Percentiles rank a stretch among this genome's conserved stretches.
These are phyloP conservation scores for Stramonita haemastoma DNA, from an alignment of 2,888 invertebrate genomes.

Conservation along the genomic window DNA sequence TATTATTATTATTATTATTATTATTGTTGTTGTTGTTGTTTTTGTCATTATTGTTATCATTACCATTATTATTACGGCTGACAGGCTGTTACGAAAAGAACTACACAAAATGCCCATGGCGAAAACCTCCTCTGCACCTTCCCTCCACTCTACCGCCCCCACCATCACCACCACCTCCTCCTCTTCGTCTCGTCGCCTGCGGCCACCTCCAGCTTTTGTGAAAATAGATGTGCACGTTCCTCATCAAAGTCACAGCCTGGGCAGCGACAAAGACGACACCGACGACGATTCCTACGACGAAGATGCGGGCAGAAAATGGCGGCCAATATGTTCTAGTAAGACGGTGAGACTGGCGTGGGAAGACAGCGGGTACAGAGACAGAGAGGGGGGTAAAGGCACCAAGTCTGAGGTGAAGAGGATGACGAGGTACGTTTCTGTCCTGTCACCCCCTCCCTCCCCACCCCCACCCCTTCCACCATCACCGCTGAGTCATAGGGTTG, in stretches of 20 bases:
- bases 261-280: neutral
- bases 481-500: too few species aligned
- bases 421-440: neutral
- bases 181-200: neutral
- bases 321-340: neutral
- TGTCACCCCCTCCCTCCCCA: too few species aligned
- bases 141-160: neutral
- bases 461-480: too few species aligned
- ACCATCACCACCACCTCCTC: neutral
- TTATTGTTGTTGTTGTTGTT: too few species aligned
- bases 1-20: too few species aligned
- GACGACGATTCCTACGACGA: slow-evolving; percentile 26
- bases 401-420: neutral
- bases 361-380: neutral
- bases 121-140: neutral
- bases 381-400: neutral
- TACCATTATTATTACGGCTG: too few species aligned
- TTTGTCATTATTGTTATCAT: neutral
- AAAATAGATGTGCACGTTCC: slow-evolving; percentile 32
- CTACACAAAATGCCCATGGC: neutral
- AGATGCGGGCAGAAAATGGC: neutral
- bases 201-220: neutral
- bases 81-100: neutral
- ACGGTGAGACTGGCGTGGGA: neutral
- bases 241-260: neutral